Base-by-base conservation (phyloP, 2,113 vertebrate genomes). In the Notarius lentiginosus region DNA sequence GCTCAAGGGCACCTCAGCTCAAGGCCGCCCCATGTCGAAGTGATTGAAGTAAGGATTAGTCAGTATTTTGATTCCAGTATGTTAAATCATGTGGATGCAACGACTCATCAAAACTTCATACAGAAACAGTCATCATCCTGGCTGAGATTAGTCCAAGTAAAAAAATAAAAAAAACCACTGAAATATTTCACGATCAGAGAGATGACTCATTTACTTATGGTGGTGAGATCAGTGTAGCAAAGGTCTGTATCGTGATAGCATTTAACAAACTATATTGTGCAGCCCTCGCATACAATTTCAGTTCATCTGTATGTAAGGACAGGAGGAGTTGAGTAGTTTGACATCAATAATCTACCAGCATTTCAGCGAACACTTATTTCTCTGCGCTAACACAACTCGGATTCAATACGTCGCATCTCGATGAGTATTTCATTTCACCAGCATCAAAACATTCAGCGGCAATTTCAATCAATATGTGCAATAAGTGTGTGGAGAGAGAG, bases 401-500 rank as follows among this genome's bases (percentile, higher is more conserved):
- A 47, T 11, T 65, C 47, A 65, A 22, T 27, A 53, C 4, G n/a
- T 70, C 82, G 8, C 27, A 56, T 79, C 60, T 56, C 49, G 51
- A 17, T 77, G 60, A 55, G 27, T 20, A 53, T 12, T 41, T 65
- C 61, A 79, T 61, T 68, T 85, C 84, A 76, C 22, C 56, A 30
- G 56, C 56, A 10, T 53, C 27, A 77, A 47, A 85, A 41, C 8
- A 9, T 30, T 34, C 47, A 63, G n/a, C 14, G 47, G 20, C 34
- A 20, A n/a, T 53, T 80, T 41, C 51, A 86, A 51, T 70, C 53
- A 77, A 56, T 72, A 84, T 72, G 66, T 84, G 66, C 82, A 72
- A 55, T 30, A 49, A 20, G 49, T 70, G 65, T 24, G 65, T 55
- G 49, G 18, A 66, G 65, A 27, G 34, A 34, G 34, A 34, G 2